Percentiles rank a stretch among this genome's conserved stretches.
Conservation (phyloP, 2,888 invertebrate species). For the Myathropa florea region DNA sequence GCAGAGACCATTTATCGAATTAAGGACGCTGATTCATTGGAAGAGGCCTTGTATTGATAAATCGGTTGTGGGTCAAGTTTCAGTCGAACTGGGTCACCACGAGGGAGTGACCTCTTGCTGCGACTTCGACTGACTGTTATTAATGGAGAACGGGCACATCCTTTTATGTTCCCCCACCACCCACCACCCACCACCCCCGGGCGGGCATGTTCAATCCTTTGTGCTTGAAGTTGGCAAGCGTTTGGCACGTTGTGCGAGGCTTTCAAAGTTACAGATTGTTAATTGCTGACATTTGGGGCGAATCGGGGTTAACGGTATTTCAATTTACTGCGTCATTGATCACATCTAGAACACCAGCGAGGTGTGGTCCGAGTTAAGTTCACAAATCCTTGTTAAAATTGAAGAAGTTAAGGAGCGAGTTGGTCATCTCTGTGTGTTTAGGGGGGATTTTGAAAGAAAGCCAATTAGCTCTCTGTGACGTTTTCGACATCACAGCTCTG, state of each 20-base stretch:
- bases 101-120: neutral
- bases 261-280: neutral
- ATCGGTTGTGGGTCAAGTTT: constrained; percentile 21
- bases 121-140: neutral
- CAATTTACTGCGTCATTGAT: neutral
- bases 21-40: constrained; percentile 22
- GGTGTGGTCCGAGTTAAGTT: too few relatives aligned
- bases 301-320: neutral
- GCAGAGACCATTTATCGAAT: constrained; percentile 31
- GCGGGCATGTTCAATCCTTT: neutral
- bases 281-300: neutral
- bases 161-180: neutral
- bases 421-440: too few relatives aligned
- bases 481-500: too few relatives aligned
- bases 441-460: too few relatives aligned
- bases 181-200: too few relatives aligned
- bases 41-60: constrained; percentile 42
- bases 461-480: too few relatives aligned
- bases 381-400: too few relatives aligned
- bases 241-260: neutral
- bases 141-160: neutral
- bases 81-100: neutral
- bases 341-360: too few relatives aligned
- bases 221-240: neutral
- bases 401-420: too few relatives aligned